These are phyloP conservation scores for Alauda arvensis DNA, from an alignment of 2,797 vertebrate species.

Conservation along the genomic window DNA sequence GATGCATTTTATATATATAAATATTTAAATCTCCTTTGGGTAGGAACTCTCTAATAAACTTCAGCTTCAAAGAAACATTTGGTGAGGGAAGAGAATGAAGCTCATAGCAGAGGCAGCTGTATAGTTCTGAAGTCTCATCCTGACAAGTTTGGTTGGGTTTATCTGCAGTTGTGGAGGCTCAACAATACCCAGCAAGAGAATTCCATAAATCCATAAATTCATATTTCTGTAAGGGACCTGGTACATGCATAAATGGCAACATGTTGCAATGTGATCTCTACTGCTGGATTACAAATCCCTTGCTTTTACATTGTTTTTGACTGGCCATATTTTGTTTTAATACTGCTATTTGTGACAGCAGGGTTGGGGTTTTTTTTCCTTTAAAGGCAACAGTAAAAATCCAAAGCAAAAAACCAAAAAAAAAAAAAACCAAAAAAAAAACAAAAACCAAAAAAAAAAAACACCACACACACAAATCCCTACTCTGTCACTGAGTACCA, in stretches of 20 bases:
- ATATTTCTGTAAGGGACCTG: background rate
- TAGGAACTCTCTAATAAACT: background rate
- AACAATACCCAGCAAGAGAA: background rate
- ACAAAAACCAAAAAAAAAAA: background rate
- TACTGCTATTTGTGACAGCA: background rate
- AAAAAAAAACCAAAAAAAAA: too few species aligned
- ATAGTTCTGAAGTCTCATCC: background rate
- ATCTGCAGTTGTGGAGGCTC: background rate
- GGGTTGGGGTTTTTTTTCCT: background rate
- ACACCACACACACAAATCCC: background rate
- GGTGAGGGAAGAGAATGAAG: background rate
- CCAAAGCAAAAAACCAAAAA: background rate
- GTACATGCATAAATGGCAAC: background rate
- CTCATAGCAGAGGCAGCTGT: background rate
- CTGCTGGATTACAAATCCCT: background rate
- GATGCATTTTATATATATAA: background rate
- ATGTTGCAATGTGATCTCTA: rapidly evolving
- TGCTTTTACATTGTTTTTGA: background rate
- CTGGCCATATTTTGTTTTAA: background rate
- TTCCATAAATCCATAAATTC: background rate
- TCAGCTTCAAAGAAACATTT: background rate
- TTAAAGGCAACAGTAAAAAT: background rate
- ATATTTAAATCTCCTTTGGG: background rate
- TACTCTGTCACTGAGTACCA: background rate
- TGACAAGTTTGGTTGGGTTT: background rate